Percentiles rank a stretch among this genome's conserved stretches.
Conservation (phyloP, 2,113 vertebrate genomes). For the Oenanthe oenanthe region DNA sequence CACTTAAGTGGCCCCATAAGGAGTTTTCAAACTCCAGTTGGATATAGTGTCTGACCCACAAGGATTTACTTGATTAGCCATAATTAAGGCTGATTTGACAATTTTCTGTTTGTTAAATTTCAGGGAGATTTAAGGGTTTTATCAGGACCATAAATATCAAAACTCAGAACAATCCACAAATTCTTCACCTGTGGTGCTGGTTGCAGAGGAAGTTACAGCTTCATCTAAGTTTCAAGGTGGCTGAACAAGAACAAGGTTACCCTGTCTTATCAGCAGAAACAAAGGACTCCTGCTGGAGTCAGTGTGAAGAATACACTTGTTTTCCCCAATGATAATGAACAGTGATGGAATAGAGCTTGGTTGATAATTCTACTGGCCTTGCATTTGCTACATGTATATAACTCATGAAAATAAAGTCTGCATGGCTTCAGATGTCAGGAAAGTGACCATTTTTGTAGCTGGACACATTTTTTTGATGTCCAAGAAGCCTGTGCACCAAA, state of each 20-base stretch:
- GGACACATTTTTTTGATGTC: not conserved
- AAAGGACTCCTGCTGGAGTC: not conserved
- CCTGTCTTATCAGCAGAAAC: not conserved
- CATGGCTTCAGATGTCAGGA: not conserved
- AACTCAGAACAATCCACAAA: not conserved
- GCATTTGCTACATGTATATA: not conserved
- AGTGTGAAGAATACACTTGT: not conserved
- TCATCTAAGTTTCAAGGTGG: not conserved
- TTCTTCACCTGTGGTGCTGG: not conserved
- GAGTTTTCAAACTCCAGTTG: not conserved
- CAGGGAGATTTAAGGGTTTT: not conserved
- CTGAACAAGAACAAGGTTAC: not conserved
- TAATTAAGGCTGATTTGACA: not conserved
- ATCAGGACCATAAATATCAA: not conserved
- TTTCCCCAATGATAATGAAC: not conserved
- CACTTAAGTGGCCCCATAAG: not conserved
- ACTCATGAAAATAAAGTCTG: not conserved
- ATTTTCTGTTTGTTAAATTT: not conserved
- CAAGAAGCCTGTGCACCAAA: not conserved
- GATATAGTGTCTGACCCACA: not conserved
- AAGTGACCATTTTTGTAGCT: not conserved
- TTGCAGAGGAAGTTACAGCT: not conserved
- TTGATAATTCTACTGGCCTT: not conserved
- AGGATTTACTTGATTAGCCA: not conserved
- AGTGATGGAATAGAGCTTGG: not conserved